Evolutionary conservation across 2,113 vertebrate genomes (phyloP).

Genomic region (Dermatemys mawii): DNA sequence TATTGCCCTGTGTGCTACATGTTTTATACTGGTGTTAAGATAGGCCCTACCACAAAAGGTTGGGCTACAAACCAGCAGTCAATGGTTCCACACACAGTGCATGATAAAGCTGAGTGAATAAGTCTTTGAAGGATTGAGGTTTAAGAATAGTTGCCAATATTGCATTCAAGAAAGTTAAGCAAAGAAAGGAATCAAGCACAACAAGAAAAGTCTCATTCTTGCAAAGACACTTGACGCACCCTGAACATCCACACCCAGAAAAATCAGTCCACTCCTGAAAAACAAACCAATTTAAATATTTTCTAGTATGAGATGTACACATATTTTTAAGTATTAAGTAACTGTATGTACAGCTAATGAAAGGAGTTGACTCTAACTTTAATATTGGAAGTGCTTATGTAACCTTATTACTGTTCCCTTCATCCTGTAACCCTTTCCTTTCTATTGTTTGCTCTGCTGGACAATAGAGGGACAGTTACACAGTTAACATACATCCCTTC

Average conservation of each 20-base stretch:
- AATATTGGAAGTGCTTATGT: slow-evolving; percentile 15
- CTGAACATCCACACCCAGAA: slow-evolving; percentile 60
- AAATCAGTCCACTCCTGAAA: slow-evolving; percentile 65
- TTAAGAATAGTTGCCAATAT: slow-evolving; percentile 53
- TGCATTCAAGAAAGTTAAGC: slow-evolving; percentile 51
- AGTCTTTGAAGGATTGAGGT: slow-evolving; percentile 51
- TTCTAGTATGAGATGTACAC: slow-evolving; percentile 48
- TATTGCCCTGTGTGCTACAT: neutral
- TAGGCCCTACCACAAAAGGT: neutral
- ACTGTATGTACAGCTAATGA: slow-evolving; percentile 1
- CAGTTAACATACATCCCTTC: too few relatives aligned
- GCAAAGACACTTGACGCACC: slow-evolving; percentile 48
- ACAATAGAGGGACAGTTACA: too few relatives aligned
- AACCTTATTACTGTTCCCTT: too few relatives aligned
- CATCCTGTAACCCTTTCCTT: too few relatives aligned
- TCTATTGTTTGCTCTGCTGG: too few relatives aligned
- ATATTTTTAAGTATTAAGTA: slow-evolving; percentile 62
- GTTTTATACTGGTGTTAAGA: neutral
- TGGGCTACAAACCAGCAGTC: slow-evolving; percentile 26
- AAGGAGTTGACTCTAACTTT: neutral
- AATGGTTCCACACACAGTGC: slow-evolving; percentile 40
- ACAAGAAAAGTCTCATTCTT: slow-evolving; percentile 64
- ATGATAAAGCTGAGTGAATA: slow-evolving; percentile 28
- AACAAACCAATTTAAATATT: slow-evolving; percentile 51
- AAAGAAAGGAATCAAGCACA: slow-evolving; percentile 61